Conservation (phyloP, 2,888 invertebrate species). For the Venusia cambrica region DNA sequence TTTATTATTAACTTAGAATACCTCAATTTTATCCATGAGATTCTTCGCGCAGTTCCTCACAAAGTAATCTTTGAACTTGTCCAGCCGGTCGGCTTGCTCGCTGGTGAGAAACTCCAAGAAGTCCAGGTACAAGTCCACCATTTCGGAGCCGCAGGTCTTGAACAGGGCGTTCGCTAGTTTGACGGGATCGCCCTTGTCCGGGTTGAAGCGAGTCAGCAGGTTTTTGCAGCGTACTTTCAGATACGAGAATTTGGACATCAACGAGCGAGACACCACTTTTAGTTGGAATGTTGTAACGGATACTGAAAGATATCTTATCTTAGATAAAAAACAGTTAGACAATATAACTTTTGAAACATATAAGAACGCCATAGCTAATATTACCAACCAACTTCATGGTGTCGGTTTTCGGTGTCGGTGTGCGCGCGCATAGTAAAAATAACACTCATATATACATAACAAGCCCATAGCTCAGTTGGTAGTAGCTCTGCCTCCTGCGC, state of each 20-base stretch:
- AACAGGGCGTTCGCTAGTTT: conserved; percentile 38
- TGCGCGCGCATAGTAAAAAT: no score
- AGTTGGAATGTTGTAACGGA: conserved; percentile 50
- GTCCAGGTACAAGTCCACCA: conserved; percentile 56
- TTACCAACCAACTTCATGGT: no score
- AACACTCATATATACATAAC: no score
- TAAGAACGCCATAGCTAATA: no score
- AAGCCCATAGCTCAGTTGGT: no score
- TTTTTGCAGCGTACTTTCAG: conserved; percentile 40
- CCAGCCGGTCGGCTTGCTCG: conserved; percentile 54
- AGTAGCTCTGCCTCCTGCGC: no score
- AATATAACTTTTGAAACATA: no score
- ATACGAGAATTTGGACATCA: conserved; percentile 26
- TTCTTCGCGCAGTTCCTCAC: conserved; percentile 43
- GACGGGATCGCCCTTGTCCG: conserved; percentile 36
- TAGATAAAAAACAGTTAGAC: no score
- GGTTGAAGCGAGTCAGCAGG: conserved; percentile 45
- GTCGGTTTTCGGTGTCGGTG: no score
- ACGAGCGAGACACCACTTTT: conserved; percentile 41
- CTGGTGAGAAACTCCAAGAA: conserved; percentile 60
- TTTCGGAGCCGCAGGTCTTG: conserved; percentile 35
- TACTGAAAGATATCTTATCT: conserved; percentile 51
- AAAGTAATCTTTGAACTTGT: conserved; percentile 58
- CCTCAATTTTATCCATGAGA: conserved; percentile 51
- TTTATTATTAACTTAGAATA: no score